Evolutionary conservation across 2,888 invertebrate genomes (phyloP), one percentile per base, ranked within the genome.

Genomic region (Agrochola macilenta): DNA sequence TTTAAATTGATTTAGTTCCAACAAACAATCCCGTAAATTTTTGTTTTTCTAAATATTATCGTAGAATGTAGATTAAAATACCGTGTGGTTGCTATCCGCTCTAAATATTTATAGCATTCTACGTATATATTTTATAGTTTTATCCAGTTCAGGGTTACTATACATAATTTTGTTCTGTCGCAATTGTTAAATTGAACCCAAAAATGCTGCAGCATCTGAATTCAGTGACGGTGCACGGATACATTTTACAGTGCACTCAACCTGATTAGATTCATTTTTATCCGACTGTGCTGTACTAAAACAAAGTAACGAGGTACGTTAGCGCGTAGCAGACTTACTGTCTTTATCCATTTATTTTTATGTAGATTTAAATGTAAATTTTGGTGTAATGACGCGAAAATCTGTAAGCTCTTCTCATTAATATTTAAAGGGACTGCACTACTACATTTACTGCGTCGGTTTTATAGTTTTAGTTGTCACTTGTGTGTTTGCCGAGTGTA

Each of bases 181-280:
- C 54, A 74, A 76, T 76, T 70, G n/a, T 76, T 73, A 61, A 72
- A 78, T 65, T 74, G 72, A 61, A 74, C 66, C 69, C 66, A 65
- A 86, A 82, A 82, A 86, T 65, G 46, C 76, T 68, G 68, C 77
- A 74, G 52, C 30, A 61, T 75, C 64, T 63, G 54, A 60, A 72
- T 74, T 73, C 74, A 76, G 57, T 69, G 65, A 74, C 35, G 64
- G 60, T 82, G 69, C 74, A 74, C 39, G 61, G 65, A 78, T 77
- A 78, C 65, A 75, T 66, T 78, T 70, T 76, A 77, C 57, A 78
- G 66, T 86, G 79, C 87, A 87, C 81, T 86, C 76, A 78, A 74
- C 88, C 69, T 77, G 86, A 88, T 86, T 86, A 88, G 78, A 79
- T 81, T 77, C 78, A 88, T 83, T 86, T 79, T 83, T 75, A 74